These are phyloP conservation scores for Protosalanx chinensis DNA, from an alignment of 2,797 vertebrate species.

Conservation along the genomic window DNA sequence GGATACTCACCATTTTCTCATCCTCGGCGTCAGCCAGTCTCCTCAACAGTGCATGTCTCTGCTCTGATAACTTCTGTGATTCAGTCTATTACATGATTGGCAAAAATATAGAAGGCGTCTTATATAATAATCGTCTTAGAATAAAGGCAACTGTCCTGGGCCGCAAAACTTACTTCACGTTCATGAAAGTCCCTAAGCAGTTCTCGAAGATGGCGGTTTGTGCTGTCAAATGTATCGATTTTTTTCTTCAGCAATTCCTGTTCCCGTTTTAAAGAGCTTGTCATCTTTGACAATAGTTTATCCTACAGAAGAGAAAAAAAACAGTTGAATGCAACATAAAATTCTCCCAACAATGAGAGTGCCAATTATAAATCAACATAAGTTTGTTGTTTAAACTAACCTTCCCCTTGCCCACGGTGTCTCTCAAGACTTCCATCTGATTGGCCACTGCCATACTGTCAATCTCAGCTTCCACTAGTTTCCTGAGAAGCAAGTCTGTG, in stretches of 20 bases:
- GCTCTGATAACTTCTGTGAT: slow-evolving; percentile 65
- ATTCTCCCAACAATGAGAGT: background rate
- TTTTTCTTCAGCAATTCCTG: slow-evolving; percentile 85
- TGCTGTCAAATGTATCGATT: slow-evolving; percentile 82
- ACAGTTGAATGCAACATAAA: background rate
- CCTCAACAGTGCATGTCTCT: slow-evolving; percentile 72
- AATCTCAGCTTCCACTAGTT: slow-evolving; percentile 84
- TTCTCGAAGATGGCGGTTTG: slow-evolving; percentile 80
- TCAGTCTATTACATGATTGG: slow-evolving; percentile 64
- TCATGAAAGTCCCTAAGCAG: slow-evolving; percentile 81
- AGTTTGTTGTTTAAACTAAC: slow-evolving; percentile 55
- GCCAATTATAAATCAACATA: background rate
- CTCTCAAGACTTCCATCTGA: slow-evolving; percentile 80
- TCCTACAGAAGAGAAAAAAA: slow-evolving; percentile 64
- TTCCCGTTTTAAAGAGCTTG: slow-evolving; percentile 75
- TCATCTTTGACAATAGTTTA: slow-evolving; percentile 75
- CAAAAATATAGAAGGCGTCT: background rate
- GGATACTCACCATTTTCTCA: slow-evolving; percentile 78
- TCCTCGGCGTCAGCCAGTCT: slow-evolving; percentile 76
- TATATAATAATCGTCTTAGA: no score
- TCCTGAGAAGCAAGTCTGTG: slow-evolving; percentile 78
- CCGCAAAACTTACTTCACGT: slow-evolving; percentile 71
- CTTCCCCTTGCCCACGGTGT: slow-evolving; percentile 74
- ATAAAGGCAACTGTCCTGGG: background rate
- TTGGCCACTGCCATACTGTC: slow-evolving; percentile 84